Evolutionary conservation across 2,113 vertebrate species (phyloP).

Genomic region (Fregetta grallaria): DNA sequence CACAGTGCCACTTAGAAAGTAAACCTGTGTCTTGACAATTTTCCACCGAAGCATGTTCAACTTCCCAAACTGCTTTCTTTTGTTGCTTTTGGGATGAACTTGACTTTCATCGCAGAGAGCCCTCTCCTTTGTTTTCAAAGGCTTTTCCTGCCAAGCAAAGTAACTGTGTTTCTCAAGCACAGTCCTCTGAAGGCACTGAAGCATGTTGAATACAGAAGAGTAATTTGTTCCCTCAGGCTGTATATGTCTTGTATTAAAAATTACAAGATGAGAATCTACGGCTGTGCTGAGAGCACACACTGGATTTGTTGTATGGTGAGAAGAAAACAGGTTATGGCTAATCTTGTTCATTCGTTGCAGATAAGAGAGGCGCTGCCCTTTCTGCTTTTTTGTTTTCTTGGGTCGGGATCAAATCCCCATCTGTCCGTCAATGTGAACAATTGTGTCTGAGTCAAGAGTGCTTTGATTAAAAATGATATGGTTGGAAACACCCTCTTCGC

Average conservation of each 20-base stretch:
- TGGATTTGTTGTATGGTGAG: conserved; percentile 52
- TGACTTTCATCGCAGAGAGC: conserved; percentile 25
- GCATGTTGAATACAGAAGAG: conserved; percentile 65
- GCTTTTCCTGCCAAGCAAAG: conserved; percentile 44
- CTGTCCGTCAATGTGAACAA: conserved; percentile 55
- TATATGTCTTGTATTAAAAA: conserved; percentile 66
- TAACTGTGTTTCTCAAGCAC: conserved; percentile 54
- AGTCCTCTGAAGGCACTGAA: conserved; percentile 60
- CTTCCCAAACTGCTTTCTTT: conserved; percentile 42
- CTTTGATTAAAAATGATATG: conserved; percentile 63
- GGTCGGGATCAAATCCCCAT: conserved; percentile 46
- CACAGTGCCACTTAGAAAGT: conserved; percentile 9
- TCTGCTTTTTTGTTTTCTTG: conserved; percentile 23
- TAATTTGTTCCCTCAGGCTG: conserved; percentile 69
- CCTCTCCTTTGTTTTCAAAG: conserved; percentile 58
- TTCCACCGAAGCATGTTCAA: conserved; percentile 12
- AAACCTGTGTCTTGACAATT: conserved; percentile 25
- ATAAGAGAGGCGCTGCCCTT: conserved; percentile 52
- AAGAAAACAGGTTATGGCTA: conserved; percentile 64
- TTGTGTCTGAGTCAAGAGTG: conserved; percentile 58
- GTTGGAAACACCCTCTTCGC: conserved; percentile 51
- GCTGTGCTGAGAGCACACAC: conserved; percentile 47
- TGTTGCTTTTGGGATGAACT: conserved; percentile 63
- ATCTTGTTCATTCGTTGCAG: conserved; percentile 45
- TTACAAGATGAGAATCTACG: conserved; percentile 64